Base-by-base conservation (phyloP, 2,113 vertebrate species). In the Lichenostomus cassidix region DNA sequence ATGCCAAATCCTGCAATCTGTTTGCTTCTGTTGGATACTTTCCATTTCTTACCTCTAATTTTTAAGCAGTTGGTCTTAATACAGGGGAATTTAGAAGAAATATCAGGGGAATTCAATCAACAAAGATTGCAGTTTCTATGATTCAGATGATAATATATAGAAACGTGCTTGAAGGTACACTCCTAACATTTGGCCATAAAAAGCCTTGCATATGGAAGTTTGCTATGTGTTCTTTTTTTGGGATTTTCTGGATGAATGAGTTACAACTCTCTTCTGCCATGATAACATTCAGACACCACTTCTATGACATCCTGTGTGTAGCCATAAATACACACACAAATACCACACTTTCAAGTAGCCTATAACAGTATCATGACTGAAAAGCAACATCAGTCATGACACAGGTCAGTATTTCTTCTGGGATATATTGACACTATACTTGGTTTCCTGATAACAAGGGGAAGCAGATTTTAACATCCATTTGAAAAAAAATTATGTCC, bases 281-380 rank as follows among this genome's bases (percentile, higher is more conserved):
- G 33, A 60, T 69, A 80, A 87, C 27, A 76, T 68, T 81, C 74
- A 90, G 39, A 60, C 15, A 55, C 18, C 29, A 59, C 12, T 49
- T 87, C 46, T n/a, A 8, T 33, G 39, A 35, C 17, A 75, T 20
- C 11, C 67, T 70, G 39, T 2, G 3, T 22, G 29, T 6, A 50
- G 29, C 9, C 41, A 23, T 29, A 42, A 82, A 86, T 22, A 28
- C 1, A 1, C 16, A 44, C 42, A 42, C 16, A 42, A 42, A 42
- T 20, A 12, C 21, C 56, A 41, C 22, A 9, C 39, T 8, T 62
- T 46, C 59, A 46, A 44, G 50, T 47, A 80, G 31, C 16, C 56
- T 39, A 22, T 35, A 63, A 12, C 0, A 5, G 9, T 56, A 52
- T 10, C 23, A 63, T 0, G 2, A 23, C 24, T 55, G 10, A 75